Base-by-base conservation (phyloP, 2,113 vertebrate species). In the Esox niger region DNA sequence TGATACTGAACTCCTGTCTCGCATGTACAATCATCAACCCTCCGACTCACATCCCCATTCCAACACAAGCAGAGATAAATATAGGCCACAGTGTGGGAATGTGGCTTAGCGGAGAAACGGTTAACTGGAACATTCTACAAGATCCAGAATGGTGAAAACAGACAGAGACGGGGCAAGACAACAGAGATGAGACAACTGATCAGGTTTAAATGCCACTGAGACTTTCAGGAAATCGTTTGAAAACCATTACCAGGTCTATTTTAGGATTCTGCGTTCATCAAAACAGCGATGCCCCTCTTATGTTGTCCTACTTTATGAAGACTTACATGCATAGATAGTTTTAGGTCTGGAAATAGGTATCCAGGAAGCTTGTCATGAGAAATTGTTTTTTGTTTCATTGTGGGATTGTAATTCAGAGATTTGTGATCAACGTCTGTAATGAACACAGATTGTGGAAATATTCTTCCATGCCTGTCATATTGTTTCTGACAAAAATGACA, bases 31-130 rank as follows among this genome's bases (percentile, higher is more conserved):
- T 63, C 31, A 56, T 63, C 56, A 49, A 67, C 66, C 17, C 29
- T 26, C 64, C 62, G 62, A 76, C 33, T 30, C 68, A 65, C 47
- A 70, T 66, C 52, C 13, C 52, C 74, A 58, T 73, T 73, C 46
- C 82, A 82, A 67, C 76, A 71, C 68, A 43, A 64, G 62, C 66
- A 56, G 13, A 26, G 77, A 73, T 83, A 74, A 70, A 82, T 77
- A 77, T 80, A 87, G 64, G 32, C 38, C 23, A 27, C 58, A 62
- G 57, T 10, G 25, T 13, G 49, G 7, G 15, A 4, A 2, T 23
- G 65, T 31, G 27, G 35, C 63, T 13, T 17, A 2, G 26, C 26
- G 23, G 23, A 60, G 64, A 17, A 52, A 25, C 70, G 38, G 66
- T 68, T 60, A 49, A 56, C 31, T 15, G 31, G 26, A 58, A 29